phyloP scores from a whole-genome alignment of 2,888 invertebrate genomes.

The Hetaerina titia region DNA sequence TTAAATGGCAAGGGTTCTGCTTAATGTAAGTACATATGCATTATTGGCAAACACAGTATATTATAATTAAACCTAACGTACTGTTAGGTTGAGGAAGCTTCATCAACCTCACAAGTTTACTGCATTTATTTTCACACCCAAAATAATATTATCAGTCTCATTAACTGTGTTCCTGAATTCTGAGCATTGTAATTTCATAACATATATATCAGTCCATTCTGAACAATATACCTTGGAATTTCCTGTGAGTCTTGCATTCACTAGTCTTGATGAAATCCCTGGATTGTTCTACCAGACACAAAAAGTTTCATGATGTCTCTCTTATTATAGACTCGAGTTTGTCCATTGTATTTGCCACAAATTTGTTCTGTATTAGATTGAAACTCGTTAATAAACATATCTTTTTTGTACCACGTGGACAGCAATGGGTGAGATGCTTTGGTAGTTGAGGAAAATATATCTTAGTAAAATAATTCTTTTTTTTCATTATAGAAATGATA shows the following conservation, averaged over 20 bases:
- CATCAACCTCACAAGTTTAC: not conserved
- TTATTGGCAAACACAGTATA: not conserved
- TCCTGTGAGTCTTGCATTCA: not conserved
- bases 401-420: not conserved
- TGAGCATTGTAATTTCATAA: not conserved
- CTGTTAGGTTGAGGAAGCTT: not conserved
- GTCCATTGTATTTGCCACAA: not conserved
- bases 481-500: not conserved
- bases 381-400: not conserved
- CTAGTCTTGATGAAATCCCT: not conserved
- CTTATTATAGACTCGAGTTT: not conserved
- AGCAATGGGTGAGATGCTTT: not conserved
- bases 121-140: not conserved
- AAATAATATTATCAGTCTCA: not conserved
- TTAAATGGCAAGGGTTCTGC: constrained; percentile 12
- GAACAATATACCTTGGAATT: not conserved
- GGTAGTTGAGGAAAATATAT: no score
- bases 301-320: not conserved
- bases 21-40: not conserved
- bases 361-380: not conserved
- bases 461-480: not conserved
- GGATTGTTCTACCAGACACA: not conserved
- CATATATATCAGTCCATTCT: not conserved
- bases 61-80: not conserved
- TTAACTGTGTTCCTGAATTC: not conserved